Percentiles rank a stretch among this genome's conserved stretches.
phyloP scores from a whole-genome alignment of 2,888 invertebrate genomes.

The Parochlus steinenii region DNA sequence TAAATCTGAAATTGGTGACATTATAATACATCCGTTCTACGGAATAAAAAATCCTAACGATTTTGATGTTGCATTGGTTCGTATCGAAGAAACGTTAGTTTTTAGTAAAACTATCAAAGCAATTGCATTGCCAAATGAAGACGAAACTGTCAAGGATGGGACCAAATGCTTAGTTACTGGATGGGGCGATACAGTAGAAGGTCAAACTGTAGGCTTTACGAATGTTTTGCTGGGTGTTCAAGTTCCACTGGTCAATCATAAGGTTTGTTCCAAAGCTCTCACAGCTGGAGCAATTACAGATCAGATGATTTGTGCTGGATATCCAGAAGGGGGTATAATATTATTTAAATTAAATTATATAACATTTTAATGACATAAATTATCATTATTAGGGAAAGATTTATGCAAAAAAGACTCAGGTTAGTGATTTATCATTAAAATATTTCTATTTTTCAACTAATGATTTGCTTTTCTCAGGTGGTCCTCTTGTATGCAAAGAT shows the following conservation, averaged over 20 bases:
- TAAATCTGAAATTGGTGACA: too few relatives aligned
- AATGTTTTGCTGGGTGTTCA: slow-evolving; percentile 33
- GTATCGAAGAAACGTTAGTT: slow-evolving; percentile 33
- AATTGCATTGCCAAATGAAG: slow-evolving; percentile 29
- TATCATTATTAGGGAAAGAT: too few relatives aligned
- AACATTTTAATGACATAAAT: too few relatives aligned
- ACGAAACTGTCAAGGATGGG: slow-evolving; percentile 22
- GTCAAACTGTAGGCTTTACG: slow-evolving; percentile 21
- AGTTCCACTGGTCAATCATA: slow-evolving; percentile 35
- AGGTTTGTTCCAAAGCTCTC: slow-evolving; percentile 34
- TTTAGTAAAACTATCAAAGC: slow-evolving; percentile 31
- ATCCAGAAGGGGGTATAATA: slow-evolving; percentile 35
- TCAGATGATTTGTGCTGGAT: slow-evolving; percentile 44
- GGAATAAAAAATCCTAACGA: too few relatives aligned
- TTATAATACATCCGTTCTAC: too few relatives aligned
- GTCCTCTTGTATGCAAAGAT: slow-evolving; percentile 23
- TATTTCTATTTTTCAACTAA: too few relatives aligned
- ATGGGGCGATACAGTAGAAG: slow-evolving; percentile 24
- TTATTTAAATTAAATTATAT: too few relatives aligned
- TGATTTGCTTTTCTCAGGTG: too few relatives aligned
- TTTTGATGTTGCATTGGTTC: slow-evolving; percentile 39
- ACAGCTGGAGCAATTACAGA: slow-evolving; percentile 31
- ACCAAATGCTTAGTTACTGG: slow-evolving; percentile 25
- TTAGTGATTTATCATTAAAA: not conserved
- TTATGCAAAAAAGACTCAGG: slow-evolving; percentile 33